Percentiles rank a stretch among this genome's conserved stretches.
phyloP scores from a whole-genome alignment of 2,888 invertebrate genomes.

The Chydorus sphaericus region DNA sequence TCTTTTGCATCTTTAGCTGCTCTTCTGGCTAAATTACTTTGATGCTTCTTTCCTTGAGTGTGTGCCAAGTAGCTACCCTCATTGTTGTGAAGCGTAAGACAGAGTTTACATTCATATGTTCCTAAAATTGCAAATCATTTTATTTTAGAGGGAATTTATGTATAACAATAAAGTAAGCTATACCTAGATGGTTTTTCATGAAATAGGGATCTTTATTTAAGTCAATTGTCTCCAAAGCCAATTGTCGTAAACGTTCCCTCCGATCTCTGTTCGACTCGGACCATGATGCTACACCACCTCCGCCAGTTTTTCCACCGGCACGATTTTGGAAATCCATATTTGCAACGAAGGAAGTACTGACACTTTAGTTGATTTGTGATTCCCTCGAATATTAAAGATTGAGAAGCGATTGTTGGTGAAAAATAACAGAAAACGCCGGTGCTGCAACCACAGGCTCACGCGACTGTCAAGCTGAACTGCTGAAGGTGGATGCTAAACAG shows the following conservation, averaged over 20 bases:
- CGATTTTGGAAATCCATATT: conserved; percentile 97
- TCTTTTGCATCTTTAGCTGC: conserved; percentile 98
- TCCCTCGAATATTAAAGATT: too few relatives aligned
- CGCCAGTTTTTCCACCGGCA: conserved; percentile 97
- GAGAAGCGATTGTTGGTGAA: too few relatives aligned
- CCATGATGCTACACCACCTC: conserved; percentile 97
- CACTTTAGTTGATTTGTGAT: too few relatives aligned
- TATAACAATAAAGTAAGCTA: background rate
- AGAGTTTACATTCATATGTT: conserved; percentile 97
- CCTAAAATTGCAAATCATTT: conserved; percentile 33
- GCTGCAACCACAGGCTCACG: too few relatives aligned
- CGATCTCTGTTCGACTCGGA: conserved; percentile 96
- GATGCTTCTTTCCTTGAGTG: conserved; percentile 99
- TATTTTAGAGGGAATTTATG: background rate
- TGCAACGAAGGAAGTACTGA: background rate
- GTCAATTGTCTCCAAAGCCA: conserved; percentile 96
- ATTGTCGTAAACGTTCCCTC: conserved; percentile 81
- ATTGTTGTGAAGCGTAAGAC: conserved; percentile 95
- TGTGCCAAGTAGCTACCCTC: conserved; percentile 98
- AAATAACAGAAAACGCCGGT: too few relatives aligned
- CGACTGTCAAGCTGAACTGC: too few relatives aligned
- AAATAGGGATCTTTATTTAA: conserved; percentile 99
- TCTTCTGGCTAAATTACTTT: conserved; percentile 89
- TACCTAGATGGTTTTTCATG: conserved; percentile 98
- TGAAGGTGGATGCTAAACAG: too few relatives aligned